Evolutionary conservation across 2,888 invertebrate genomes (phyloP).

Genomic region (Drosophila mettleri): DNA sequence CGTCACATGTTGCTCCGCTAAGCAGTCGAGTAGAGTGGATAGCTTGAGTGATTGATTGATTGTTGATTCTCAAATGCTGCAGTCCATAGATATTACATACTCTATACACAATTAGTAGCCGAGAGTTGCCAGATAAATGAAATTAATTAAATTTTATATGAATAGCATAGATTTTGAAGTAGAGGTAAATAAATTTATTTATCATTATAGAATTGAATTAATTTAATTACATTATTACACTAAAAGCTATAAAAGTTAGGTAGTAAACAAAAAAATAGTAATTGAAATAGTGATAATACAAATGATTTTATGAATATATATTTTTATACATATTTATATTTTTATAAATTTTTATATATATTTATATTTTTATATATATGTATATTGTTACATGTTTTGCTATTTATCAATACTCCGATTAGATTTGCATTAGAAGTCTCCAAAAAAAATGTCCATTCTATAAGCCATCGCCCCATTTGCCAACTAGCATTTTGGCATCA

Average conservation of each 20-base stretch:
- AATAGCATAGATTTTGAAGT: neutral
- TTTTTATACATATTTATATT: too few relatives aligned
- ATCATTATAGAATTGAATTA: too few relatives aligned
- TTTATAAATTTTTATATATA: neutral
- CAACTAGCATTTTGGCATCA: slow-evolving; percentile 48
- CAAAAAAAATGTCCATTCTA: slow-evolving; percentile 23
- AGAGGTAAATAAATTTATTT: neutral
- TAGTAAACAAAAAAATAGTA: too few relatives aligned
- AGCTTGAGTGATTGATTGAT: slow-evolving; percentile 64
- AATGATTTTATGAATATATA: too few relatives aligned
- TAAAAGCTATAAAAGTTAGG: neutral
- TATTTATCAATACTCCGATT: slow-evolving; percentile 6
- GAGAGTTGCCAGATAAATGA: neutral
- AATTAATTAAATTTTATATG: neutral
- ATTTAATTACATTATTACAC: neutral
- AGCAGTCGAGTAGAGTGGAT: slow-evolving; percentile 31
- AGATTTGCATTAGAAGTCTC: slow-evolving; percentile 15
- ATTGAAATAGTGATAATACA: too few relatives aligned
- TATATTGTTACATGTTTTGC: neutral
- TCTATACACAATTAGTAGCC: neutral
- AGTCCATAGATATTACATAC: neutral
- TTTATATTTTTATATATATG: too few relatives aligned
- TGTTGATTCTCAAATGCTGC: slow-evolving; percentile 59
- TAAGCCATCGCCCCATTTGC: neutral
- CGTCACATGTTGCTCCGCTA: slow-evolving; percentile 52